Evolutionary conservation across 2,888 invertebrate genomes (phyloP), one percentile per base, ranked within the genome.

Genomic region (Xanthorhoe designata): DNA sequence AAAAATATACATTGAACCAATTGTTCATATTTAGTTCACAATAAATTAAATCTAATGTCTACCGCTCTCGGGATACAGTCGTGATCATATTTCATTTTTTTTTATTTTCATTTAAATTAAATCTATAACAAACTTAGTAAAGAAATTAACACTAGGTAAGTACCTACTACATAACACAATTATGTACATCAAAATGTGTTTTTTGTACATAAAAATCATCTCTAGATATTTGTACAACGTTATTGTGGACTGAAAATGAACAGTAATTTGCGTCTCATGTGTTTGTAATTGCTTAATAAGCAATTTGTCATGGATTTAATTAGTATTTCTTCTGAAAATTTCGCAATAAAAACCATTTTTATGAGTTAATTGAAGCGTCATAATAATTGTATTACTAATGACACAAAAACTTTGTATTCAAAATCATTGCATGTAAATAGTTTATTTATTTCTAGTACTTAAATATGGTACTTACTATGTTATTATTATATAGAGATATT

Each of bases 401-500:
- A 42, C 0, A 13, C 38, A 42, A 42, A 13, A 10, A 35, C n/a
- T n/a, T n/a, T 35, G 35, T 35, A n/a, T 35, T 9, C 35, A 2
- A 42, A 42, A 42, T 42, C 5, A 42, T 13, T 42, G 38, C 38
- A 13, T 47, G 72, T 72, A 73, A 56, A 72, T 76, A 85, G 85
- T 87, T 86, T 88, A 88, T 87, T 88, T 82, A 78, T 76, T 78
- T 79, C 64, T 78, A 75, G 79, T 87, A 87, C 78, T 81, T 87
- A 85, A 62, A 73, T 78, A 78, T 72, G 75, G 72, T 76, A 77
- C 70, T 72, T 73, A 66, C 52, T n/a, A 51, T 51, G 55, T 35
- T 70, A 62, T n/a, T n/a, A 63, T 61, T 72, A 72, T 68, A 71
- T 60, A 75, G 59, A 78, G n/a, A n/a, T n/a, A 78, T 76, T 82